These are phyloP conservation scores for Nebria ingens DNA, from an alignment of 1,140 invertebrate genomes.

Conservation along the genomic window DNA sequence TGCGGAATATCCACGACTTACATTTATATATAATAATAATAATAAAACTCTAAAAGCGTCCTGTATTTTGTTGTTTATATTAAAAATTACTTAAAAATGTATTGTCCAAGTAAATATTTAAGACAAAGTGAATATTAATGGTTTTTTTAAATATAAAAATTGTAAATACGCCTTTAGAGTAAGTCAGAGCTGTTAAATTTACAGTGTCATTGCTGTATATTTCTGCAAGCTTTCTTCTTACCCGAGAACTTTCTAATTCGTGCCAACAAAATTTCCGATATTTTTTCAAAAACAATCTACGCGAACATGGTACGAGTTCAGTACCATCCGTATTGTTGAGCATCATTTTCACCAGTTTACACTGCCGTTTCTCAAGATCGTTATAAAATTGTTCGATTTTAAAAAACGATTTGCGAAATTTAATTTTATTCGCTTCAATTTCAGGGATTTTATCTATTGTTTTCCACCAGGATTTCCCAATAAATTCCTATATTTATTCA, in stretches of 20 bases:
- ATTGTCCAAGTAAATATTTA: too few relatives aligned
- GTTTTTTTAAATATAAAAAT: not conserved
- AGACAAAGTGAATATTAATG: too few relatives aligned
- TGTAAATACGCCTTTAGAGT: too few relatives aligned
- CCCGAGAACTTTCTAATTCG: not conserved
- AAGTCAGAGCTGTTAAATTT: too few relatives aligned
- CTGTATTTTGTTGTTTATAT: too few relatives aligned
- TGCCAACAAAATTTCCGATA: not conserved
- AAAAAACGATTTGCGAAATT: not conserved
- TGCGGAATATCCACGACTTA: too few relatives aligned
- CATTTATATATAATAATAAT: too few relatives aligned
- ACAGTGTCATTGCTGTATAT: too few relatives aligned
- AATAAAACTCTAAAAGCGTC: too few relatives aligned
- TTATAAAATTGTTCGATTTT: not conserved
- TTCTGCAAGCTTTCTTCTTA: too few relatives aligned
- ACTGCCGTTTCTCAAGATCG: not conserved
- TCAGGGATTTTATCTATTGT: not conserved
- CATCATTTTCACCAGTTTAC: not conserved
- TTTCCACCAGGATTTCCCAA: not conserved
- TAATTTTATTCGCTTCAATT: not conserved
- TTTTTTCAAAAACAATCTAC: not conserved
- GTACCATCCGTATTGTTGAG: not conserved
- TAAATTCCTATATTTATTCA: too few relatives aligned
- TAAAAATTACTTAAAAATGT: too few relatives aligned
- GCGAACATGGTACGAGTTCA: not conserved